A percentile compares a stretch with the other conserved stretches of the same genome.
Evolutionary conservation across 2,113 vertebrate species (phyloP).

Genomic region (Rafetus swinhoei): DNA sequence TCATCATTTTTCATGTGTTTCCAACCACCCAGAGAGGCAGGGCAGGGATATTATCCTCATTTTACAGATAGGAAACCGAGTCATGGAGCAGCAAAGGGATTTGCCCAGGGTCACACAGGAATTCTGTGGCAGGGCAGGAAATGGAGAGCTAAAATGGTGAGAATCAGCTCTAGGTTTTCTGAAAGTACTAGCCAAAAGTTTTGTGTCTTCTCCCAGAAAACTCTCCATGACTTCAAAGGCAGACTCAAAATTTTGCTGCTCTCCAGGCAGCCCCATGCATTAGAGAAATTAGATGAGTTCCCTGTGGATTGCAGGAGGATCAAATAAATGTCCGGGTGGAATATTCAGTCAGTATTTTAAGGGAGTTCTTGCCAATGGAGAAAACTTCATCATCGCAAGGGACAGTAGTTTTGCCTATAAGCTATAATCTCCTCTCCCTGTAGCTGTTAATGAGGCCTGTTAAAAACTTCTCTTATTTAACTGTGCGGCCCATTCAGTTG

Average conservation of each 20-base stretch:
- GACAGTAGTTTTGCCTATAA: not conserved
- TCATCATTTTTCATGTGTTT: too few species aligned
- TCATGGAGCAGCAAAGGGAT: not conserved
- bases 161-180: not conserved
- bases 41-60: not conserved
- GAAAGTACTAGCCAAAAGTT: not conserved
- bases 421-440: not conserved
- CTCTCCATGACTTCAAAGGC: slow-evolving; percentile 46
- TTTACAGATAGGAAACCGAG: not conserved
- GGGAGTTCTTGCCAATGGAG: slow-evolving; percentile 49
- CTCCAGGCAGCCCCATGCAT: slow-evolving; percentile 37
- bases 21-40: not conserved
- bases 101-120: not conserved
- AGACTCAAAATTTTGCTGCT: slow-evolving; percentile 51
- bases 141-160: not conserved
- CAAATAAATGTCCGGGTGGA: slow-evolving; percentile 55
- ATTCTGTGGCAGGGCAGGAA: not conserved
- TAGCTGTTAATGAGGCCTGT: slow-evolving; percentile 13
- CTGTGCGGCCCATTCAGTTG: not conserved
- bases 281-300: slow-evolving; percentile 52
- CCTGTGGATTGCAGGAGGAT: slow-evolving; percentile 38
- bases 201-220: not conserved
- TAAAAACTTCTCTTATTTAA: not conserved
- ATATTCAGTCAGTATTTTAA: slow-evolving; percentile 53
- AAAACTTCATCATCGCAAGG: slow-evolving; percentile 46